phyloP scores from a whole-genome alignment of 2,888 invertebrate genomes.

The Nomada goodeniana region DNA sequence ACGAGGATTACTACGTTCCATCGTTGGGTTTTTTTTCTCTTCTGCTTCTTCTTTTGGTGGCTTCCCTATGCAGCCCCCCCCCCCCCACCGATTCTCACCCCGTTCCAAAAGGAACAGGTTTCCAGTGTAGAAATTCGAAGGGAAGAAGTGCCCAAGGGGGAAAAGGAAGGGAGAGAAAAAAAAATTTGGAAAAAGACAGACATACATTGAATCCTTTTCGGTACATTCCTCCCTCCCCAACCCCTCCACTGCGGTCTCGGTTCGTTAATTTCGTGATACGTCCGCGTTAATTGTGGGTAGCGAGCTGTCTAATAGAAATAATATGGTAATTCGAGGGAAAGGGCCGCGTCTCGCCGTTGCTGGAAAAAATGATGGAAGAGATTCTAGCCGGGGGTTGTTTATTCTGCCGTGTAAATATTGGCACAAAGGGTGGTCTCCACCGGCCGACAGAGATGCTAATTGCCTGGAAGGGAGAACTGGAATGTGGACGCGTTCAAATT shows the following conservation, averaged over 20 bases:
- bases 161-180: neutral
- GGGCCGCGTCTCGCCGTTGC: conserved; percentile 37
- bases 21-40: conserved; percentile 31
- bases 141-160: neutral
- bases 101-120: conserved; percentile 74
- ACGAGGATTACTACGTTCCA: conserved; percentile 54
- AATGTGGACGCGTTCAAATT: conserved; percentile 55
- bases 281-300: conserved; percentile 83
- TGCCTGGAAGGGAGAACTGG: conserved; percentile 63
- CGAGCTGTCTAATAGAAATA: conserved; percentile 83
- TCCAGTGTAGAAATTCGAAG: conserved; percentile 40
- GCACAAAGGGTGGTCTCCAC: conserved; percentile 58
- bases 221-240: conserved; percentile 1
- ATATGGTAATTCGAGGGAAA: conserved; percentile 80
- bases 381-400: conserved; percentile 65
- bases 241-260: conserved; percentile 69
- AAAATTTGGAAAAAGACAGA: neutral
- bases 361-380: conserved; percentile 32
- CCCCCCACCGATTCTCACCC: conserved; percentile 58
- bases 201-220: conserved; percentile 18
- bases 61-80: conserved; percentile 1
- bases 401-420: conserved; percentile 70
- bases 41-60: conserved; percentile 12
- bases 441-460: conserved; percentile 69
- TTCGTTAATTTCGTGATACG: conserved; percentile 81